Base-by-base conservation (phyloP, 2,888 invertebrate species). In the Dynastes maya region DNA sequence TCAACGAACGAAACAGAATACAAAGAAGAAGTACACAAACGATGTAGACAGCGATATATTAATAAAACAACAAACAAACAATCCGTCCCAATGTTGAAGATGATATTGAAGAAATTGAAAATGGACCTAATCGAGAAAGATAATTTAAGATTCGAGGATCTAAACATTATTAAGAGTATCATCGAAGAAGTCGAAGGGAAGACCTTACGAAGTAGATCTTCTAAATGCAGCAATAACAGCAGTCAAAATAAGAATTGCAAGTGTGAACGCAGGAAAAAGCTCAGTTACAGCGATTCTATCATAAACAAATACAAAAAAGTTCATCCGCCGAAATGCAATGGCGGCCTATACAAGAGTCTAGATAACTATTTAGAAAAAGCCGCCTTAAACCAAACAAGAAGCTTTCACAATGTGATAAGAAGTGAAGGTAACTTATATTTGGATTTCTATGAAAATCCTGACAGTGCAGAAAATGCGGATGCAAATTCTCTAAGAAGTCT, bases 101-200 rank as follows among this genome's bases (percentile, higher is more conserved):
- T 84, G 84, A 79, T 84, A 72, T 81, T 84, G 76, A 83, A 83
- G 76, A 82, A 80, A 71, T 77, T 80, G 51, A 83, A 82, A 58
- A 82, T 80, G 81, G 82, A 82, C 16, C 77, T 78, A 76, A 75
- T 78, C 29, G 80, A 81, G 64, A 79, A 80, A 55, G 80, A 82
- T 53, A 79, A 83, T 70, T 63, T 83, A 29, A 81, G 82, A 29
- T 78, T 82, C 76, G 88, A 87, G 79, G 87, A 88, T 80, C 82
- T 88, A 32, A 86, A 87, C 80, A 88, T 88, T 63, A 88, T 88
- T 78, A 86, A 87, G 80, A 86, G 85, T 76, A 86, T 88, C 40
- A 88, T 88, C 67, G 86, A 86, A 75, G 87, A 88, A 79, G 87
- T 88, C 80, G 87, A 88, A 78, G 83, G 71, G 53, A 65, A 80